Evolutionary conservation across 2,113 vertebrate genomes (phyloP), one percentile per base, ranked within the genome.

Genomic region (Ifrita kowaldi): DNA sequence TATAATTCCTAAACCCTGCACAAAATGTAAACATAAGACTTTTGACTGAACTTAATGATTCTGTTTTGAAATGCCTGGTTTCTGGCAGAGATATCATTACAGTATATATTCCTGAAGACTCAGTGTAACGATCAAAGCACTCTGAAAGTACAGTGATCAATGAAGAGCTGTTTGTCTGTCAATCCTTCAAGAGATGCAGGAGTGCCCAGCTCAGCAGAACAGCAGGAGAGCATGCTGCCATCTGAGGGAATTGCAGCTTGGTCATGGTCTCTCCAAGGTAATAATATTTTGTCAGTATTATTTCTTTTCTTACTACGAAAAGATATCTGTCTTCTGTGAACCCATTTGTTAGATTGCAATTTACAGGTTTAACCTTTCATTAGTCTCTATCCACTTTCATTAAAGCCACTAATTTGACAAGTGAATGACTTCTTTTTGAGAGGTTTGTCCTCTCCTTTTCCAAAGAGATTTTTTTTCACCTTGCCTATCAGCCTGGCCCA

Each of bases 311-410:
- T 84, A 24, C n/a, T 49, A 73, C 71, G 69, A 87, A 91, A 68
- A 90, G 64, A 80, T 76, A 88, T 68, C 76, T 2, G 20, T 96
- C 93, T 88, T 62, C 82, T 46, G 80, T 78, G 83, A 90, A 93
- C 64, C 37, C 74, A 71, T 93, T 95, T 95, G 92, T 96, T 93
- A 96, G 88, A 89, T 50, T 84, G 95, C 81, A 96, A 92, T 94
- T 96, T 90, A 69, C 88, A 93, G 76, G 80, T 93, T 96, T 96
- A 96, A 97, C 88, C 95, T 96, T 93, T 96, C 93, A 95, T 97
- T 96, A 97, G 82, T 92, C 75, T 95, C 81, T 93, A 91, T 96
- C 75, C 55, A 44, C 85, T 94, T 96, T 91, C 82, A 96, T 96
- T 96, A 96, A 95, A 93, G 76, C 53, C 69, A 71, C 88, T 95